A percentile compares a stretch with the other conserved stretches of the same genome.
Conservation (phyloP, 2,888 invertebrate genomes). For the Dolichomitus sp. region DNA sequence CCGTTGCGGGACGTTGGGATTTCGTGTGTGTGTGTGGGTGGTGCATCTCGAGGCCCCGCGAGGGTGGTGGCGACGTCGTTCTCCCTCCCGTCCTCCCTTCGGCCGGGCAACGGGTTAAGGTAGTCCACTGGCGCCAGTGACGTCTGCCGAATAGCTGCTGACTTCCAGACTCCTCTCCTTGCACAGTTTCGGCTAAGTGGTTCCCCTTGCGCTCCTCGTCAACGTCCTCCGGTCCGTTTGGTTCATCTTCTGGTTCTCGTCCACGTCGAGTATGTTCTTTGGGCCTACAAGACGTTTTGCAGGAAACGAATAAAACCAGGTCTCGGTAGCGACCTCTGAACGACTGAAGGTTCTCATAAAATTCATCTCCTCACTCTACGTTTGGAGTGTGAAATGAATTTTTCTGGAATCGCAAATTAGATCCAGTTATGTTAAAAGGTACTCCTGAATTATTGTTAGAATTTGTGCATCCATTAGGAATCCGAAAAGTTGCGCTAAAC, state of each 20-base stretch:
- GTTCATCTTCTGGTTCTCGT: constrained; percentile 19
- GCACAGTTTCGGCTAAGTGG: constrained; percentile 70
- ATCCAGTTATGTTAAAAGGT: constrained; percentile 3
- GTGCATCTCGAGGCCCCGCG: constrained; percentile 63
- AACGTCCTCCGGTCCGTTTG: background rate
- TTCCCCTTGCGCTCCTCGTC: constrained; percentile 60
- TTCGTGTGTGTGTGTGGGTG: constrained; percentile 70
- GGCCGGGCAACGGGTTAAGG: constrained; percentile 75
- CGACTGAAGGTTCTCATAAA: background rate
- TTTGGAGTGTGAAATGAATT: background rate
- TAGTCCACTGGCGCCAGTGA: constrained; percentile 85
- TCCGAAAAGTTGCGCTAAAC: background rate
- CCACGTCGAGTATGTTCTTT: background rate
- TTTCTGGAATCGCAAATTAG: background rate
- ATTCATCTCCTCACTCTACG: background rate
- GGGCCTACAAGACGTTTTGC: background rate
- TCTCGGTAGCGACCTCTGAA: background rate
- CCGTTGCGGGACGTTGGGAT: constrained; percentile 66
- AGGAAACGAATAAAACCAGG: too few relatives aligned
- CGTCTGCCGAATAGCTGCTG: constrained; percentile 84
- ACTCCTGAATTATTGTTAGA: background rate
- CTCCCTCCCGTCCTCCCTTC: constrained; percentile 18
- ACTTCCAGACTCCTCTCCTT: constrained; percentile 80
- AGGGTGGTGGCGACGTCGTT: constrained; percentile 63
- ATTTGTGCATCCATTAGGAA: background rate